Percentiles rank a stretch among this genome's conserved stretches.
phyloP scores from a whole-genome alignment of 2,888 invertebrate genomes.

The Diaperis boleti region DNA sequence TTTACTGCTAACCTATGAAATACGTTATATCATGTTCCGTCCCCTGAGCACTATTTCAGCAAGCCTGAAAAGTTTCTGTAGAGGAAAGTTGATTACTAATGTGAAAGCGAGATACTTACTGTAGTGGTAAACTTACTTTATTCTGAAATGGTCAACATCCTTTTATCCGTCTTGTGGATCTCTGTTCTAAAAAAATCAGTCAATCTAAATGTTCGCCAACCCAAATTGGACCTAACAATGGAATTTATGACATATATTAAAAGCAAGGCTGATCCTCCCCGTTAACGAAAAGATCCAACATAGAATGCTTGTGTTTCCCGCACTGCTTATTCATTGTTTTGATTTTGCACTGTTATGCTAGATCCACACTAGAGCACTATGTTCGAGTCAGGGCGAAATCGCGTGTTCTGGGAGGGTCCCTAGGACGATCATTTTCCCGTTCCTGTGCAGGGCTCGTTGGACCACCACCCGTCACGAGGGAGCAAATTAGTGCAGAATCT shows the following conservation, averaged over 20 bases:
- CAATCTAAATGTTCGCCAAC: neutral
- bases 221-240: neutral
- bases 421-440: conserved; percentile 75
- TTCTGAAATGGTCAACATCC: neutral
- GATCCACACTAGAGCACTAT: conserved; percentile 69
- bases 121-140: no score
- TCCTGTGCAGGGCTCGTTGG: conserved; percentile 72
- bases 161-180: neutral
- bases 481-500: conserved; percentile 68
- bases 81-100: no score
- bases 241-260: neutral
- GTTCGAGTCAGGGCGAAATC: conserved; percentile 73
- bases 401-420: conserved; percentile 74
- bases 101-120: no score
- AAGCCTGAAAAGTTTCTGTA: no score
- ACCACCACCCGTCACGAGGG: conserved; percentile 62
- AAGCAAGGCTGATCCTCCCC: conserved; percentile 31
- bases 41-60: no score
- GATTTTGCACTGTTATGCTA: conserved; percentile 63
- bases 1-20: no score
- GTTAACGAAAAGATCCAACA: conserved; percentile 50
- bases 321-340: conserved; percentile 61
- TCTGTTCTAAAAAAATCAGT: neutral
- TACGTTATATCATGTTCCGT: no score
- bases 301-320: conserved; percentile 64